phyloP scores from a whole-genome alignment of 1,140 invertebrate genomes.

The Heliothis subflexa region DNA sequence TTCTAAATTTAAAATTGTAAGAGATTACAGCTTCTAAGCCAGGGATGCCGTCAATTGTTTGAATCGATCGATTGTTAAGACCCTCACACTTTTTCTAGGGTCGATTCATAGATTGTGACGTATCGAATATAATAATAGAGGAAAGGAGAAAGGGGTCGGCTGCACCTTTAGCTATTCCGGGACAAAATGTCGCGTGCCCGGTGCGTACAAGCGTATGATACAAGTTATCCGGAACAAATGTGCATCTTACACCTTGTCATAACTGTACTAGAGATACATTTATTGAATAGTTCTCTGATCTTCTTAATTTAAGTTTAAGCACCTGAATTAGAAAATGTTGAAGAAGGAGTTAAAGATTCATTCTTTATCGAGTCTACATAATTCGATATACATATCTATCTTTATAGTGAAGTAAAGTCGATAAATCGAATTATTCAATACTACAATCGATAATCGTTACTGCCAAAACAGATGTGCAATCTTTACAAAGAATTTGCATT shows the following conservation, averaged over 20 bases:
- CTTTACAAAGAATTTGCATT: conserved; percentile 30
- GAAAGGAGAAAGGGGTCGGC: conserved; percentile 65
- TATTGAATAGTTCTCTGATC: not conserved
- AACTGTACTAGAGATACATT: not conserved
- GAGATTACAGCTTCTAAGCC: conserved; percentile 22
- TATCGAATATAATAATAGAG: conserved; percentile 59
- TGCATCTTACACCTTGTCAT: conserved; percentile 54
- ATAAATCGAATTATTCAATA: conserved; percentile 13
- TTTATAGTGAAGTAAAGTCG: not conserved
- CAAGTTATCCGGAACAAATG: conserved; percentile 42
- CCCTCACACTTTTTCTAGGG: conserved; percentile 54
- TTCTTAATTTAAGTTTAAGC: too few species aligned
- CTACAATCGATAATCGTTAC: not conserved
- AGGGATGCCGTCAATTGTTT: conserved; percentile 34
- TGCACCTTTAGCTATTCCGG: conserved; percentile 66
- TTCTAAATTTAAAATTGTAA: conserved; percentile 24
- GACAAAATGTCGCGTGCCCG: conserved; percentile 67
- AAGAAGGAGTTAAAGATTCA: too few species aligned
- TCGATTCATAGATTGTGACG: conserved; percentile 62
- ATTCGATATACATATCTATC: too few species aligned
- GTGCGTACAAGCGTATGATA: conserved; percentile 39
- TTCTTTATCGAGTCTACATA: too few species aligned
- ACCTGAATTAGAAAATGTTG: too few species aligned
- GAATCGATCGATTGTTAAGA: conserved; percentile 49
- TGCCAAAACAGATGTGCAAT: conserved; percentile 46